Evolutionary conservation across 2,113 vertebrate species (phyloP).

Genomic region (Megalops atlanticus): DNA sequence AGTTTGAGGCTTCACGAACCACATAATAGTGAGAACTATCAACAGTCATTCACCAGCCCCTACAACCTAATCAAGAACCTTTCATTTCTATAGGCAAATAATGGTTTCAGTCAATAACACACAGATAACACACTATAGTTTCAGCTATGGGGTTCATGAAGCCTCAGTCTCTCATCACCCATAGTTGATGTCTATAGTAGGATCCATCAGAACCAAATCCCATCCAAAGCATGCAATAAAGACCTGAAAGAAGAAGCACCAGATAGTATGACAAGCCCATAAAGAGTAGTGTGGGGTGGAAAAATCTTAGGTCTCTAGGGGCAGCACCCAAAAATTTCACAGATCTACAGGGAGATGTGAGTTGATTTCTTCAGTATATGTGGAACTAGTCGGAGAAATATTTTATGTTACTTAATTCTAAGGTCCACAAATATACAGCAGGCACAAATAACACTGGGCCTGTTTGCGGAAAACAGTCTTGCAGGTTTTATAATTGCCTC

Average conservation of each 20-base stretch:
- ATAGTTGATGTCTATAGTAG: neutral
- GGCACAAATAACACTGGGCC: neutral
- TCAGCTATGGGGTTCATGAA: neutral
- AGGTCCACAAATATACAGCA: constrained; percentile 11
- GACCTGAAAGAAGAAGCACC: constrained; percentile 29
- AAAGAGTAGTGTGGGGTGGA: neutral
- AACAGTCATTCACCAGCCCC: too few species aligned
- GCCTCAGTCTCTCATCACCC: neutral
- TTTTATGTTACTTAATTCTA: neutral
- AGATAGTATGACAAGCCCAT: neutral
- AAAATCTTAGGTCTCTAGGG: neutral
- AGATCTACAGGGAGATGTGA: neutral
- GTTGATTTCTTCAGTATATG: neutral
- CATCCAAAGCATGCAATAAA: neutral
- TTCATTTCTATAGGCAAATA: too few species aligned
- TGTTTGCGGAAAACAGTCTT: too few species aligned
- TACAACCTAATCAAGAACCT: too few species aligned
- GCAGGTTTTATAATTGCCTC: too few species aligned
- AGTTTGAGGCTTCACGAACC: neutral
- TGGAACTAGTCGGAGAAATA: neutral
- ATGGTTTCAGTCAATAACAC: neutral
- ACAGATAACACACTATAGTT: neutral
- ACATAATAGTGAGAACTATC: neutral
- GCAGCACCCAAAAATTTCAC: neutral
- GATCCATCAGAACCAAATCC: neutral